Evolutionary conservation across 23 tunicate species (phyloP).

Genomic region (Trididemnum clinides): DNA sequence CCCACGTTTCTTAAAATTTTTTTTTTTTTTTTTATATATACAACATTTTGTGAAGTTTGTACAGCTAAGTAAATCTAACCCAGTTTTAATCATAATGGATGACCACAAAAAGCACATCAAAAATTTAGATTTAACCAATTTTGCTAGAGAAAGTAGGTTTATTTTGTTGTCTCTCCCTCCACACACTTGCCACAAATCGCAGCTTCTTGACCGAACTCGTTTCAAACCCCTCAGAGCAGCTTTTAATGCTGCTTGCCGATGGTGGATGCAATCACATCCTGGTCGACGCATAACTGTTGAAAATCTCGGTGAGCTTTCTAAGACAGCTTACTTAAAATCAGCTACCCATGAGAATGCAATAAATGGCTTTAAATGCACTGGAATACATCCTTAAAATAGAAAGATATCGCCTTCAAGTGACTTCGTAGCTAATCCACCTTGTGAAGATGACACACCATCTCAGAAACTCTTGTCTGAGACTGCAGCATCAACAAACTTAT

Average conservation of each 20-base stretch:
- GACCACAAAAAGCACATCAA: not conserved
- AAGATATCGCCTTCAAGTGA: not conserved
- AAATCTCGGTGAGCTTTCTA: conserved; percentile 1
- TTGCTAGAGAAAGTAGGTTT: not conserved
- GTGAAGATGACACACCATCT: too few species aligned
- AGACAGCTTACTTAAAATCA: not conserved
- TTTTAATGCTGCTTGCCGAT: not conserved
- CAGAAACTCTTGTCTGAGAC: too few species aligned
- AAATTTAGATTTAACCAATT: not conserved
- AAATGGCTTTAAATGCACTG: conserved; percentile 15
- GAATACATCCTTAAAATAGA: not conserved
- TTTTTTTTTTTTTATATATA: not conserved
- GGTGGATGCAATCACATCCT: not conserved
- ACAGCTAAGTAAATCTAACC: not conserved
- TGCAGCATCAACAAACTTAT: too few species aligned
- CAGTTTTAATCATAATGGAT: not conserved
- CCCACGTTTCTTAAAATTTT: too few species aligned
- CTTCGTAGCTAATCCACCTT: not conserved
- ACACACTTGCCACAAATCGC: not conserved
- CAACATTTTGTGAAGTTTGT: not conserved
- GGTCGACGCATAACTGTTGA: conserved; percentile 16
- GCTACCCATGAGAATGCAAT: not conserved
- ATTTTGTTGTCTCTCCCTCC: conserved; percentile 12
- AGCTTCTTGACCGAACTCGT: not conserved
- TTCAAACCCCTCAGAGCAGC: not conserved